These are phyloP conservation scores for Rhinoraja longicauda DNA, from an alignment of 2,797 vertebrate genomes.

Conservation along the genomic window DNA sequence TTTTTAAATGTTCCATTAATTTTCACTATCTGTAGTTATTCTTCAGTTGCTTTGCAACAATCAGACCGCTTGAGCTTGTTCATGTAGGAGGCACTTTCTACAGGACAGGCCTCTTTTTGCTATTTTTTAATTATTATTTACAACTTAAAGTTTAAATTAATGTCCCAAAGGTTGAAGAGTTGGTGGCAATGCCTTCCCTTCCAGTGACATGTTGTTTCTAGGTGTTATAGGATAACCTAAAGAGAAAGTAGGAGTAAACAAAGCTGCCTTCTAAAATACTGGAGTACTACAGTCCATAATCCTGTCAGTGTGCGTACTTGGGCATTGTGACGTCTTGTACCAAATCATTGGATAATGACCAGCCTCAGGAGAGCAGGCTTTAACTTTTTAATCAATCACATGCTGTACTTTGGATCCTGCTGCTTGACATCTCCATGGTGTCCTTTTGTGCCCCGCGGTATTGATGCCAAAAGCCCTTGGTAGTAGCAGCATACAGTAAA, in stretches of 20 bases:
- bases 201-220: neutral
- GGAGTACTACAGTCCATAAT: neutral
- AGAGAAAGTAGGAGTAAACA: neutral
- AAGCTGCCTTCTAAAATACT: constrained; percentile 17
- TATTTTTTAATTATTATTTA: neutral
- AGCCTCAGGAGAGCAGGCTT: constrained; percentile 17
- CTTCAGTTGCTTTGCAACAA: neutral
- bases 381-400: constrained; percentile 36
- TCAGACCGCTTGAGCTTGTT: neutral
- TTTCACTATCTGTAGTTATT: neutral
- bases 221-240: neutral
- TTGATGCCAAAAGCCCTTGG: constrained; percentile 21
- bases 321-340: constrained; percentile 12
- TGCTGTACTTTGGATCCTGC: constrained; percentile 15
- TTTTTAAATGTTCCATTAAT: neutral
- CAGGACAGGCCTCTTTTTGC: neutral
- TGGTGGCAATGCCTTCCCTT: neutral
- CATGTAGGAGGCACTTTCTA: neutral
- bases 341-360: constrained; percentile 30
- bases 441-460: constrained; percentile 14
- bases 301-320: constrained; percentile 4
- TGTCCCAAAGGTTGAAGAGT: neutral
- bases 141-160: neutral
- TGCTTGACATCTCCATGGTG: constrained; percentile 15
- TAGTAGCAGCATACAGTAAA: constrained; percentile 2